These are phyloP conservation scores for Malurus splendens DNA, from an alignment of 2,797 vertebrate species.

Conservation along the genomic window DNA sequence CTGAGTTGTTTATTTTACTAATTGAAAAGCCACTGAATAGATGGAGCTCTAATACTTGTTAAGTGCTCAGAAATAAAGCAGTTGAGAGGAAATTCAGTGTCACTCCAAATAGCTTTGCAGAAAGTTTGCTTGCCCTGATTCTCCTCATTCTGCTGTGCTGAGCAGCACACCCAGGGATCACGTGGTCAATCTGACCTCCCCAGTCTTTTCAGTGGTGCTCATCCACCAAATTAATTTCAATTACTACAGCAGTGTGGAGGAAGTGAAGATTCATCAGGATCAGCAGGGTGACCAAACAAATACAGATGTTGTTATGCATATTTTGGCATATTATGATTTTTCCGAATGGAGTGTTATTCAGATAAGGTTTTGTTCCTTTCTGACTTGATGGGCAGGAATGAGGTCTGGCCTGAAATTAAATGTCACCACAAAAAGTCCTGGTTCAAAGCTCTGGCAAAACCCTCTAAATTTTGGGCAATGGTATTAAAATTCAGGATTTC, in stretches of 20 bases:
- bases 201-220: neutral
- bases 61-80: neutral
- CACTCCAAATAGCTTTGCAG: neutral
- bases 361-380: neutral
- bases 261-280: neutral
- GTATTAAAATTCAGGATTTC: neutral
- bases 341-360: neutral
- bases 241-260: neutral
- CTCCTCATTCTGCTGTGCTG: neutral
- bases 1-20: neutral
- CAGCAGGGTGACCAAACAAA: neutral
- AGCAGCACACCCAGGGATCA: neutral
- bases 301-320: neutral
- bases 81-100: neutral
- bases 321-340: neutral
- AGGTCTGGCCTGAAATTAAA: neutral
- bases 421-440: neutral
- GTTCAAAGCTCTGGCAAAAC: neutral
- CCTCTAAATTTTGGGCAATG: neutral
- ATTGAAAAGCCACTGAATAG: neutral
- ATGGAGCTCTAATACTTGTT: neutral
- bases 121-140: neutral
- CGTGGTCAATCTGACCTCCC: fast-evolving
- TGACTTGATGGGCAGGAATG: neutral
- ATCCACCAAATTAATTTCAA: neutral